Evolutionary conservation across 2,797 vertebrate species (phyloP).

Genomic region (Nothura maculosa): DNA sequence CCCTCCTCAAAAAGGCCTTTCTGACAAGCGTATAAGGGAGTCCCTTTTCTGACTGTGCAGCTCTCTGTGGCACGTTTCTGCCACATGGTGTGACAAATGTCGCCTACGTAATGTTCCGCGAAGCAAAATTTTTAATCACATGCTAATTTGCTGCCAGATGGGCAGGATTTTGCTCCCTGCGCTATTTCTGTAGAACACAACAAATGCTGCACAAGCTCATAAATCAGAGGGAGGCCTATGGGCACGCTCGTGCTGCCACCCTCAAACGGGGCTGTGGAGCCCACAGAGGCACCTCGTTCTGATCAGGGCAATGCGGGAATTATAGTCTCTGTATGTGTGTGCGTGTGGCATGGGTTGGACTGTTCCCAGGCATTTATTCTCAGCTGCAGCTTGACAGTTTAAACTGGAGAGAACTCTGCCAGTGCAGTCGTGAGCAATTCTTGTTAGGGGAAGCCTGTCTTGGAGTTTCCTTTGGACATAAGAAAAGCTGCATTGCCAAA

Average conservation of each 20-base stretch:
- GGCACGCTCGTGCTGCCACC: neutral
- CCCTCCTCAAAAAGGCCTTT: neutral
- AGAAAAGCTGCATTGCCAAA: neutral
- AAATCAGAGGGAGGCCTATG: neutral
- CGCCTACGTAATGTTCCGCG: constrained; percentile 1
- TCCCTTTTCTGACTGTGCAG: neutral
- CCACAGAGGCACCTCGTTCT: neutral
- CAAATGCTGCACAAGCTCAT: neutral
- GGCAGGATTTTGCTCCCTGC: constrained; percentile 24
- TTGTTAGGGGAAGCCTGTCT: neutral
- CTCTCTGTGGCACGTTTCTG: neutral
- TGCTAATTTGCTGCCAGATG: constrained; percentile 49
- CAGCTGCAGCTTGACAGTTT: neutral
- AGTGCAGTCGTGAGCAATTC: neutral
- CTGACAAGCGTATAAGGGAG: neutral
- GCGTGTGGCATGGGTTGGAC: neutral
- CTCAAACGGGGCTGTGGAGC: neutral
- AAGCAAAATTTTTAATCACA: constrained; percentile 25
- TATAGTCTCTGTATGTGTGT: neutral
- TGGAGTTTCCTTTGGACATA: neutral
- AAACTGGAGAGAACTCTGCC: neutral
- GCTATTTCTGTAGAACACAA: constrained; percentile 19
- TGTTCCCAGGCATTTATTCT: neutral
- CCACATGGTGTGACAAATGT: constrained; percentile 37
- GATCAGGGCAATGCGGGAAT: neutral